These are phyloP conservation scores for Xestobium rufovillosum DNA, from an alignment of 2,888 invertebrate genomes.

Conservation along the genomic window DNA sequence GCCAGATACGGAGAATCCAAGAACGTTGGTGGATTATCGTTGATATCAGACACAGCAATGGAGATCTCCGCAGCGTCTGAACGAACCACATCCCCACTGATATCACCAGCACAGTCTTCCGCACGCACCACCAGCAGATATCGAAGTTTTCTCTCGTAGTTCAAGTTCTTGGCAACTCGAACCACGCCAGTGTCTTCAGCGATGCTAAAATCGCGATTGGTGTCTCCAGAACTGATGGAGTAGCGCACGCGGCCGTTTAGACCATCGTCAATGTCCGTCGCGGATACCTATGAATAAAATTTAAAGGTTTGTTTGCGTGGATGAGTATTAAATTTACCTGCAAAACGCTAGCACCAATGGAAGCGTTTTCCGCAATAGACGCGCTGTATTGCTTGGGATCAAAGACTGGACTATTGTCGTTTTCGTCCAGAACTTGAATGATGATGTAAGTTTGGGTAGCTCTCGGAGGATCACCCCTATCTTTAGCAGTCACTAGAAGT, in stretches of 20 bases:
- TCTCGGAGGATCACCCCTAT: slow-evolving; percentile 78
- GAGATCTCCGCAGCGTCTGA: slow-evolving; percentile 75
- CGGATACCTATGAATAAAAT: slow-evolving; percentile 59
- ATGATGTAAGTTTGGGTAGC: slow-evolving; percentile 60
- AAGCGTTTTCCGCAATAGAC: slow-evolving; percentile 87
- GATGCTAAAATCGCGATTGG: slow-evolving; percentile 84
- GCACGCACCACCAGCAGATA: slow-evolving; percentile 79
- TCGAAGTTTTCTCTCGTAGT: slow-evolving; percentile 82
- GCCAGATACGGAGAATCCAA: slow-evolving; percentile 91
- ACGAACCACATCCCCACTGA: slow-evolving; percentile 47
- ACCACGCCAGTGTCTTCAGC: slow-evolving; percentile 88
- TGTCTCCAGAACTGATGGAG: slow-evolving; percentile 82
- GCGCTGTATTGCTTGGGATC: slow-evolving; percentile 86
- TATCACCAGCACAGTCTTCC: slow-evolving; percentile 77
- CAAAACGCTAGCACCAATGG: slow-evolving; percentile 82
- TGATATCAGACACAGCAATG: slow-evolving; percentile 82
- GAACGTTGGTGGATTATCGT: slow-evolving; percentile 90
- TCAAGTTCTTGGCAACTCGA: slow-evolving; percentile 84
- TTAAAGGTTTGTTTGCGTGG: slow-evolving; percentile 4
- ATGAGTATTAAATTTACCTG: slow-evolving; percentile 55
- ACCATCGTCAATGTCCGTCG: slow-evolving; percentile 82
- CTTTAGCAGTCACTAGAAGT: slow-evolving; percentile 73
- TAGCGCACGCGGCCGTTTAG: slow-evolving; percentile 87
- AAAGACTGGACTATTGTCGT: slow-evolving; percentile 84
- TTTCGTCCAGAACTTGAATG: slow-evolving; percentile 76